phyloP scores from a whole-genome alignment of 2,888 invertebrate genomes.

The Hemithea aestivaria region DNA sequence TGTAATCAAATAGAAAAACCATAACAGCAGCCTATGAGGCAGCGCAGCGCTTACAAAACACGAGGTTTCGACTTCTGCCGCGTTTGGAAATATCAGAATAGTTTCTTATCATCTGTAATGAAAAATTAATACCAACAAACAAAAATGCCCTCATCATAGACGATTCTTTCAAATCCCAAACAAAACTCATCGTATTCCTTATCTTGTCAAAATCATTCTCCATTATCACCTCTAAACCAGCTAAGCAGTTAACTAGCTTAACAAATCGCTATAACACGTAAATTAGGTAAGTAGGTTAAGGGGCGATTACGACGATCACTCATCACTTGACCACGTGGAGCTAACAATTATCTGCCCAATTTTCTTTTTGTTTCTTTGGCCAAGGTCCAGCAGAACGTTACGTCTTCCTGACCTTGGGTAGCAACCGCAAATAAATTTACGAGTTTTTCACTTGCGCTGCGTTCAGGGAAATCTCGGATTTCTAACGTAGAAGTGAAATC shows the following conservation, averaged over 20 bases:
- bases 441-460: slow-evolving; percentile 39
- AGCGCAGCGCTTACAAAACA: too few relatives aligned
- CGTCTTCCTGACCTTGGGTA: slow-evolving; percentile 46
- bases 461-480: slow-evolving; percentile 34
- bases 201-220: too few relatives aligned
- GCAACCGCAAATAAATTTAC: slow-evolving; percentile 55
- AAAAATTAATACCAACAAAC: too few relatives aligned
- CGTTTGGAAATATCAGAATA: too few relatives aligned
- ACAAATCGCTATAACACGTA: slow-evolving; percentile 19
- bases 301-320: slow-evolving; percentile 24
- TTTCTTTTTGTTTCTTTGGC: slow-evolving; percentile 37
- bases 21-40: too few relatives aligned
- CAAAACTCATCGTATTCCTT: too few relatives aligned
- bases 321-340: slow-evolving; percentile 21
- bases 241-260: slow-evolving; percentile 14
- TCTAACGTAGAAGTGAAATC: slow-evolving; percentile 32
- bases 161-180: too few relatives aligned
- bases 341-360: slow-evolving; percentile 32
- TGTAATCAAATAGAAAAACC: too few relatives aligned
- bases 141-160: too few relatives aligned
- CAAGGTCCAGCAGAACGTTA: slow-evolving; percentile 33
- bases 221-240: background rate
- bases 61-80: too few relatives aligned
- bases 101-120: too few relatives aligned
- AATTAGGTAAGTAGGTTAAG: slow-evolving; percentile 35